Conservation (phyloP, 2,113 vertebrate genomes). For the Antechinus flavipes region DNA sequence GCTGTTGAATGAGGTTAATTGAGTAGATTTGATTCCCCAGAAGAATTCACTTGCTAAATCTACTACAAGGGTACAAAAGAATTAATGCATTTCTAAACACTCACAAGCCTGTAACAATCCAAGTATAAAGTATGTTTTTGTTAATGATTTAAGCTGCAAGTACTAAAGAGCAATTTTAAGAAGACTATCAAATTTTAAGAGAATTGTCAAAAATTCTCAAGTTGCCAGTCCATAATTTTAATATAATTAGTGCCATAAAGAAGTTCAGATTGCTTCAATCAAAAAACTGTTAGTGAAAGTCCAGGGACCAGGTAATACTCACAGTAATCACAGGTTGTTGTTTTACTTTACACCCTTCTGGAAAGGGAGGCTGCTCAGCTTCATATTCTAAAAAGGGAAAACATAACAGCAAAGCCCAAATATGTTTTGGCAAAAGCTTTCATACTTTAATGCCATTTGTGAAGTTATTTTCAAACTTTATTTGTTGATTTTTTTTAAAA, state of each 20-base stretch:
- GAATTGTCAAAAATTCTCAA: background rate
- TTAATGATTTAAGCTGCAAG: background rate
- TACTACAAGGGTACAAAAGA: background rate
- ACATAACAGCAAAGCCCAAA: background rate
- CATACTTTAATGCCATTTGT: background rate
- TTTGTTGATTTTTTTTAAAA: background rate
- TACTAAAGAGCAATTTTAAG: background rate
- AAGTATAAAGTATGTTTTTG: background rate
- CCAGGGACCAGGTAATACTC: conserved; percentile 47
- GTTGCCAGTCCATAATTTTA: background rate
- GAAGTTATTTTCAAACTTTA: conserved; percentile 21
- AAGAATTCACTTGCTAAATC: background rate
- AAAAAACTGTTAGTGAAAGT: background rate
- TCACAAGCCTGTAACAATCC: background rate
- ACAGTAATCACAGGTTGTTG: conserved; percentile 56
- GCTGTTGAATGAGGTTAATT: background rate
- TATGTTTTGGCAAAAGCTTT: background rate
- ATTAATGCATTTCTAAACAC: background rate
- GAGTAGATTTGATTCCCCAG: background rate
- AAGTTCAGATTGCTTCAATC: background rate
- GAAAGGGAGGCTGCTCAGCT: conserved; percentile 79
- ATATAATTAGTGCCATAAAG: background rate
- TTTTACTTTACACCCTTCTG: conserved; percentile 59
- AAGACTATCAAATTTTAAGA: background rate
- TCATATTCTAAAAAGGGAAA: conserved; percentile 82